Base-by-base conservation (phyloP, 1,140 invertebrate species). In the Oscheius sp. region DNA sequence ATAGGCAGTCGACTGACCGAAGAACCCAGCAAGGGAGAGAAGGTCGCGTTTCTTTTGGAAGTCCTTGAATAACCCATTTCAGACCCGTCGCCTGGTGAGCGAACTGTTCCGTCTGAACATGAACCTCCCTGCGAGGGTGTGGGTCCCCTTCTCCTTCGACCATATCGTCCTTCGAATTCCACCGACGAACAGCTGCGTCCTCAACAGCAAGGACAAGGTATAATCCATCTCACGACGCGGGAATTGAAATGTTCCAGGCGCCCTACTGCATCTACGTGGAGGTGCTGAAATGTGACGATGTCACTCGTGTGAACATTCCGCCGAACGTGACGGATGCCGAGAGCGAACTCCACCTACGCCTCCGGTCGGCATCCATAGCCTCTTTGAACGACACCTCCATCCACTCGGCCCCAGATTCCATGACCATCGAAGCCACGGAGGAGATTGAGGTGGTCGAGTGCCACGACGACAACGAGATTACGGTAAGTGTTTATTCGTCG, bases 181-280 rank as follows among this genome's bases (percentile, higher is more conserved):
- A 34, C 93, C 94, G 71, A 92, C 93, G 79, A 91, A 92, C 75
- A 93, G 95, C 55, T 94, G 94, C 63, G 94, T 99, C 52, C 90
- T 99, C 62, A 99, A 99, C 85, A 97, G 94, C 61, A 99, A 99
- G 88, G 95, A 98, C 85, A 98, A 97, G 89, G 91, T 92, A 85
- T 82, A 74, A 31, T 7, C 35, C 45, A 31, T 65, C n/a, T 52
- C 35, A 31, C 23, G 31, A 10, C 10, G 32, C 28, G 45, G 67
- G 10, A 62, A 32, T 67, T 79, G 31, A 4, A 23, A 31, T 10
- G 52, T 86, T 85, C 32, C 84, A 93, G 91, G 94, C 95, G 49
- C 96, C 96, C 0, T 99, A 95, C 85, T 92, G 98, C 82, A 91
- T 99, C 79, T 99, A 97, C 85, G 91, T 97, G 34, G 96, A 99